Conservation (phyloP, 2,113 vertebrate species). For the Corythaeola cristata region DNA sequence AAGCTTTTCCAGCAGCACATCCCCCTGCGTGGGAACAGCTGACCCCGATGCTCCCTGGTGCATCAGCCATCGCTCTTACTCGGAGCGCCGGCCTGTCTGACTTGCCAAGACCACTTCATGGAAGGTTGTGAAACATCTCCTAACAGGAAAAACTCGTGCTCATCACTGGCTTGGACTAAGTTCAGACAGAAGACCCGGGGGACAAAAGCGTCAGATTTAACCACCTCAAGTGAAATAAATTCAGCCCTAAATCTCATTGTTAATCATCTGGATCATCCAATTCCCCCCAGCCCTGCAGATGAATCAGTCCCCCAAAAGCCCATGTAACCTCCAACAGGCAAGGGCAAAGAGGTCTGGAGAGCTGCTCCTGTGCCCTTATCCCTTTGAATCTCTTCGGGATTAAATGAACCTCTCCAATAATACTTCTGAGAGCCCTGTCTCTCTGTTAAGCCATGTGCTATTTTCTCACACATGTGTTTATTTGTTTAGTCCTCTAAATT, state of each 20-base stretch:
- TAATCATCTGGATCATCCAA: conserved; percentile 11
- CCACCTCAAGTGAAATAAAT: not conserved
- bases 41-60: not conserved
- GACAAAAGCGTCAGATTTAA: not conserved
- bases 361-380: not conserved
- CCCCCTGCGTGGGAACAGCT: not conserved
- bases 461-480: conserved; percentile 25
- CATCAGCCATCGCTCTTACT: not conserved
- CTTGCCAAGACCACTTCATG: not conserved
- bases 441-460: conserved; percentile 8
- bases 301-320: not conserved
- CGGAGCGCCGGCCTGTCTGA: not conserved
- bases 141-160: not conserved
- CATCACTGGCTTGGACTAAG: not conserved
- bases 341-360: not conserved
- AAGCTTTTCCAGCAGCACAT: not conserved
- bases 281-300: not conserved
- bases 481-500: conserved; percentile 46
- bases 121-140: not conserved
- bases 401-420: conserved; percentile 37
- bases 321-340: not conserved
- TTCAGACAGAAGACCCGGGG: not conserved
- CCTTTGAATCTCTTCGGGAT: conserved; percentile 14
- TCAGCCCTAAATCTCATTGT: not conserved
- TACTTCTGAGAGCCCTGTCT: not conserved